phyloP scores from a whole-genome alignment of 2,888 invertebrate species.

The Prenolepis imparis region DNA sequence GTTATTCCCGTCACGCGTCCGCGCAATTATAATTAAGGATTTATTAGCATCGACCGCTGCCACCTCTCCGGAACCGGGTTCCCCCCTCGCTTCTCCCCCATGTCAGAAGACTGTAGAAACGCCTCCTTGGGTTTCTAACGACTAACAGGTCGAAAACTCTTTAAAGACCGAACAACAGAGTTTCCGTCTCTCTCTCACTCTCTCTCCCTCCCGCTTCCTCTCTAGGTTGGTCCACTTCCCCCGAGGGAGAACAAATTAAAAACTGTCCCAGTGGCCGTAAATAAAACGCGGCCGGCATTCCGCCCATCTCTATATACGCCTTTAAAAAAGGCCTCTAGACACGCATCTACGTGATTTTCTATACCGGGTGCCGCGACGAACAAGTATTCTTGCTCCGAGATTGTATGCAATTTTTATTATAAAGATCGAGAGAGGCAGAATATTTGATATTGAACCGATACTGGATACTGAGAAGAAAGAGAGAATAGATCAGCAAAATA shows the following conservation, averaged over 20 bases:
- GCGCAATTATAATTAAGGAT: conserved; percentile 86
- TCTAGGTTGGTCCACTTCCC: conserved; percentile 72
- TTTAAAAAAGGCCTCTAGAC: conserved; percentile 83
- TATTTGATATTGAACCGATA: conserved; percentile 10
- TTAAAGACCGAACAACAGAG: conserved; percentile 79
- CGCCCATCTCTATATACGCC: conserved; percentile 82
- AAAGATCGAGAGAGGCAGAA: not conserved
- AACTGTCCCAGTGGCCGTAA: conserved; percentile 86
- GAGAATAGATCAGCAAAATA: not conserved
- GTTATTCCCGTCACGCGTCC: conserved; percentile 86
- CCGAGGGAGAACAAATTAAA: conserved; percentile 85
- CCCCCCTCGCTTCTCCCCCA: conserved; percentile 42
- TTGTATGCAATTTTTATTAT: conserved; percentile 29
- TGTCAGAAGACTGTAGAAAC: conserved; percentile 81
- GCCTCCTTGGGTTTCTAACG: conserved; percentile 83
- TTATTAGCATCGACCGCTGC: conserved; percentile 83
- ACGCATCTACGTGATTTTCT: conserved; percentile 81
- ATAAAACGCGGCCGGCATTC: conserved; percentile 85
- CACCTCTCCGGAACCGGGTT: conserved; percentile 27
- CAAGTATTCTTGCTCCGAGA: conserved; percentile 48
- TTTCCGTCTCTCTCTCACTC: conserved; percentile 55
- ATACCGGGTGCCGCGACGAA: conserved; percentile 79
- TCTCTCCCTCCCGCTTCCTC: conserved; percentile 59
- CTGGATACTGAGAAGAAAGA: not conserved
- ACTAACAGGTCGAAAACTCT: conserved; percentile 85